Conservation (phyloP, 1,140 invertebrate genomes). For the Eubasilissa regina region DNA sequence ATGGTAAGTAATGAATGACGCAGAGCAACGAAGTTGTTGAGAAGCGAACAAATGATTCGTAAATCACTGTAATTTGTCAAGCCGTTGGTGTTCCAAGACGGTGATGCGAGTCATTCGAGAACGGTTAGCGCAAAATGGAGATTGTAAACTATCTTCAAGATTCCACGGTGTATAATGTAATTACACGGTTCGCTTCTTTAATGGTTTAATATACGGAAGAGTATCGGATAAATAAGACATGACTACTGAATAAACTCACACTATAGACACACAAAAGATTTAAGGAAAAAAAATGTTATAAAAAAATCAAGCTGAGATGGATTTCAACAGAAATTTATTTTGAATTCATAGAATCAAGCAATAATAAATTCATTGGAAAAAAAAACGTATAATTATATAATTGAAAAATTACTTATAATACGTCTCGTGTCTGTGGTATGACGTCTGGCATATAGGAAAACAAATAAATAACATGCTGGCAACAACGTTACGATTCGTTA, state of each 20-base stretch:
- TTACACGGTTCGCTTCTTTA: not conserved
- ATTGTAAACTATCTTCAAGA: not conserved
- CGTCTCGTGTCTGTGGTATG: no score
- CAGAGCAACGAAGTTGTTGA: not conserved
- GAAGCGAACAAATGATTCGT: slow-evolving; percentile 7
- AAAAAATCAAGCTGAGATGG: no score
- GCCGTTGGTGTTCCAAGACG: slow-evolving; percentile 20
- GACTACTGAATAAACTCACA: no score
- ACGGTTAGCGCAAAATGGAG: not conserved
- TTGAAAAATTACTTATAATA: no score
- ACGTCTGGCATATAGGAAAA: no score
- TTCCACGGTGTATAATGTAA: not conserved
- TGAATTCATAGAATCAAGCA: no score
- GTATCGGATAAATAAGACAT: not conserved
- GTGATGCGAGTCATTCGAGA: not conserved
- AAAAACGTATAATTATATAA: no score
- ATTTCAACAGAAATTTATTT: no score
- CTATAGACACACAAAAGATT: not conserved
- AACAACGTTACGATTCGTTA: no score
- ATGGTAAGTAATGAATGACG: not conserved
- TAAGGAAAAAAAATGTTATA: not conserved
- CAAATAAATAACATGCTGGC: no score
- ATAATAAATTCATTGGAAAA: no score
- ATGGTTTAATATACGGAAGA: not conserved
- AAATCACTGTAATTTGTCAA: slow-evolving; percentile 19